Evolutionary conservation across 2,113 vertebrate genomes (phyloP).

Genomic region (Ophthalmotilapia sp.): DNA sequence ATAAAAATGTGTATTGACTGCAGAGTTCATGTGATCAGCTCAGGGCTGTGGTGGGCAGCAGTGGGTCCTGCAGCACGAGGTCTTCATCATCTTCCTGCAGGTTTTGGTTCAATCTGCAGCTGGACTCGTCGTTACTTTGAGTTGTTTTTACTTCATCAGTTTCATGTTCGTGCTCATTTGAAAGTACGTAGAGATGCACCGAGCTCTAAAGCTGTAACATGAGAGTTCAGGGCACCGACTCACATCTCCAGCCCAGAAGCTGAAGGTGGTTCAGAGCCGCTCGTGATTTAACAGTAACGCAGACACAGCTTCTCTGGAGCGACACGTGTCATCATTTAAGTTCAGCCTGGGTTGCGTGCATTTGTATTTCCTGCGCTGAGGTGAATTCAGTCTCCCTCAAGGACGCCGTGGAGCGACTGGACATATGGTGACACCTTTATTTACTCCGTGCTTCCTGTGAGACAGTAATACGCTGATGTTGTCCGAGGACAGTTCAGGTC

Average conservation of each 20-base stretch:
- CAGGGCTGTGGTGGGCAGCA: background rate
- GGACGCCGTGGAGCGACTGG: background rate
- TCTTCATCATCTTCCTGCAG: background rate
- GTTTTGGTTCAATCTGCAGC: background rate
- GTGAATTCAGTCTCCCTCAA: background rate
- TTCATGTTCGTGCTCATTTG: background rate
- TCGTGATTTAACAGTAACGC: background rate
- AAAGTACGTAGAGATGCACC: background rate
- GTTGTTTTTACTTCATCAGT: background rate
- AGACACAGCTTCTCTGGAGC: background rate
- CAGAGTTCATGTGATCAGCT: background rate
- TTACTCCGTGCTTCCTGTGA: background rate
- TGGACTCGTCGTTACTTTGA: background rate
- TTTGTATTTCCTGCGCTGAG: background rate
- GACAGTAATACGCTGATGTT: background rate
- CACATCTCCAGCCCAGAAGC: background rate
- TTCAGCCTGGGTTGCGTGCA: background rate
- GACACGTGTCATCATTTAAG: background rate
- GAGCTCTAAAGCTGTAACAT: background rate
- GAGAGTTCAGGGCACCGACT: fast-evolving
- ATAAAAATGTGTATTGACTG: background rate
- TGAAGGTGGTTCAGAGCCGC: background rate
- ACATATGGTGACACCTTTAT: background rate
- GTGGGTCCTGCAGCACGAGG: background rate
- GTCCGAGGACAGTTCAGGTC: background rate